Evolutionary conservation across 2,113 vertebrate species (phyloP).

Genomic region (Delphinapterus leucas): DNA sequence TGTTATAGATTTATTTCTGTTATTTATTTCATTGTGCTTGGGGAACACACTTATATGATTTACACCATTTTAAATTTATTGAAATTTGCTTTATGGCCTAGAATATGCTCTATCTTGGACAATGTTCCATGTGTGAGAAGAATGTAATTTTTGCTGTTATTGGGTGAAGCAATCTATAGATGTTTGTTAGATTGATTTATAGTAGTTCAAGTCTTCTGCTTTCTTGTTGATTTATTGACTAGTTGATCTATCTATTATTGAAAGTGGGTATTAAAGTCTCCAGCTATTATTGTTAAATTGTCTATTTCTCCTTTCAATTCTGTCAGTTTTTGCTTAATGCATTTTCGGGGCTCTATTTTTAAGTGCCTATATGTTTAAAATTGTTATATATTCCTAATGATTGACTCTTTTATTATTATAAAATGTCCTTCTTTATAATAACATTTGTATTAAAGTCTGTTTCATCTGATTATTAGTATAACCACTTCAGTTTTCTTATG

Average conservation of each 20-base stretch:
- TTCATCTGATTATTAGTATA: neutral
- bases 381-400: neutral
- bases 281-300: neutral
- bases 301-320: neutral
- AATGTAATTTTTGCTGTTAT: neutral
- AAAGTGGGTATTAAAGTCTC: neutral
- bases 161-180: neutral
- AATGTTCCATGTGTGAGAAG: neutral
- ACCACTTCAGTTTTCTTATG: neutral
- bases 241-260: neutral
- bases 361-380: neutral
- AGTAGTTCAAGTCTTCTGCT: neutral
- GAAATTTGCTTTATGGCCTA: neutral
- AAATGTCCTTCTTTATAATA: neutral
- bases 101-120: neutral
- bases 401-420: neutral
- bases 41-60: neutral
- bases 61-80: neutral
- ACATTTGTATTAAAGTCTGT: neutral
- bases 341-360: neutral
- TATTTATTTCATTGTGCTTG: neutral
- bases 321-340: neutral
- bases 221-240: neutral
- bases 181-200: neutral
- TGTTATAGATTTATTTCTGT: neutral